Conservation (phyloP, 2,888 invertebrate genomes). For the Macropis europaea region DNA sequence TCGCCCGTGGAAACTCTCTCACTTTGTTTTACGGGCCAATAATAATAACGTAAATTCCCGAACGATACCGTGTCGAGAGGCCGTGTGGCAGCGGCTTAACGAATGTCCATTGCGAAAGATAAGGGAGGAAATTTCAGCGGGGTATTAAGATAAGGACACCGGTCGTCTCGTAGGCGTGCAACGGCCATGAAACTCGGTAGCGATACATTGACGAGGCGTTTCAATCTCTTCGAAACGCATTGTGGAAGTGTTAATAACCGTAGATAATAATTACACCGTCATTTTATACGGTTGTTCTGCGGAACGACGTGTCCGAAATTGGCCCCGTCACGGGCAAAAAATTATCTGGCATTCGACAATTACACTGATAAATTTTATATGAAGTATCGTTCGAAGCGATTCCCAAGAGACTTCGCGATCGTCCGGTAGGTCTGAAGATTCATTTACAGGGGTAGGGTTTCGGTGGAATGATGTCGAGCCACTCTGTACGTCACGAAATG, state of each 20-base stretch:
- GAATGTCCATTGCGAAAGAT: conserved; percentile 46
- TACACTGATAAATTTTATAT: neutral
- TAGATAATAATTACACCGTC: conserved; percentile 43
- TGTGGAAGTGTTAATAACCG: conserved; percentile 25
- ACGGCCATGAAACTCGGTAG: conserved; percentile 57
- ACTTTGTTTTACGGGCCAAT: conserved; percentile 56
- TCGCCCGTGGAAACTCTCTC: neutral
- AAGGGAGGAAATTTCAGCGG: conserved; percentile 47
- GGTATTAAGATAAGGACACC: conserved; percentile 62
- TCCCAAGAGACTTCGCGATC: no score
- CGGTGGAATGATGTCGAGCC: neutral
- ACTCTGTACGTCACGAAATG: conserved; percentile 40
- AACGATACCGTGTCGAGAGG: conserved; percentile 34
- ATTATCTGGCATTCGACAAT: neutral
- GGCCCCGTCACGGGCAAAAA: neutral
- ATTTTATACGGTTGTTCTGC: conserved; percentile 8
- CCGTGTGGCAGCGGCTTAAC: conserved; percentile 51
- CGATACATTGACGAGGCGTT: conserved; percentile 47
- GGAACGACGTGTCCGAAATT: neutral
- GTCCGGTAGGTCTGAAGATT: neutral
- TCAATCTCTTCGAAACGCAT: conserved; percentile 22
- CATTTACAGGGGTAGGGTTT: neutral
- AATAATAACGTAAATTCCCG: conserved; percentile 55
- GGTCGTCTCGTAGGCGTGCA: conserved; percentile 46
- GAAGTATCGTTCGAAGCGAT: no score